phyloP scores from a whole-genome alignment of 2,113 vertebrate species.

The Mustela lutreola region DNA sequence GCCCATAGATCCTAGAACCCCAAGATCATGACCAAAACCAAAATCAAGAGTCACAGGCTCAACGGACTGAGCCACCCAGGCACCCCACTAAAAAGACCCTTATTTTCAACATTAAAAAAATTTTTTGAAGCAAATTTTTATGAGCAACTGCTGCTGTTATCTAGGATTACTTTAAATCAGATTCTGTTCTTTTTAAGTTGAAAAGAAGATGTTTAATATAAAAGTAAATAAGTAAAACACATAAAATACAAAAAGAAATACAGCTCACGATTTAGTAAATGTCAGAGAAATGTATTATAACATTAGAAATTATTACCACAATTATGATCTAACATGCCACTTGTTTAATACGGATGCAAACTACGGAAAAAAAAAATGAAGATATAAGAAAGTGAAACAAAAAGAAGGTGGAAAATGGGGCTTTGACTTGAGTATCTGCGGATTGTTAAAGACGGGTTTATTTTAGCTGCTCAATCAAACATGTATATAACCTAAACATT shows the following conservation, averaged over 20 bases:
- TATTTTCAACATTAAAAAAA: background rate
- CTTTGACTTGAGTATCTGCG: background rate
- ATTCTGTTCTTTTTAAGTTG: background rate
- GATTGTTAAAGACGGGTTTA: background rate
- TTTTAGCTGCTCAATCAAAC: background rate
- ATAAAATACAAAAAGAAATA: background rate
- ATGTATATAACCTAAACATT: background rate
- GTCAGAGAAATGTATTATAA: background rate
- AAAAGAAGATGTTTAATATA: background rate
- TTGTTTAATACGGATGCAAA: background rate
- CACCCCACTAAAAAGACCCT: background rate
- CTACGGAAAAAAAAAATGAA: conserved; percentile 1
- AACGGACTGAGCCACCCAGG: background rate
- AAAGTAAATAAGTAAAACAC: background rate
- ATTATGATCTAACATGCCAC: background rate
- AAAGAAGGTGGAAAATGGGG: background rate
- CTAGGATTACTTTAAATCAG: background rate
- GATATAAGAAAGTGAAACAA: background rate
- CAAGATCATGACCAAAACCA: background rate
- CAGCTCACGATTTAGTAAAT: background rate
- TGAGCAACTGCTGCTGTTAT: background rate
- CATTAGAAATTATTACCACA: background rate
- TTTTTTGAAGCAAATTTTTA: background rate
- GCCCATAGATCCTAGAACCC: too few species aligned
- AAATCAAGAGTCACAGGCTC: background rate